phyloP scores from a whole-genome alignment of 2,797 vertebrate genomes.

The Pseudopleuronectes americanus region DNA sequence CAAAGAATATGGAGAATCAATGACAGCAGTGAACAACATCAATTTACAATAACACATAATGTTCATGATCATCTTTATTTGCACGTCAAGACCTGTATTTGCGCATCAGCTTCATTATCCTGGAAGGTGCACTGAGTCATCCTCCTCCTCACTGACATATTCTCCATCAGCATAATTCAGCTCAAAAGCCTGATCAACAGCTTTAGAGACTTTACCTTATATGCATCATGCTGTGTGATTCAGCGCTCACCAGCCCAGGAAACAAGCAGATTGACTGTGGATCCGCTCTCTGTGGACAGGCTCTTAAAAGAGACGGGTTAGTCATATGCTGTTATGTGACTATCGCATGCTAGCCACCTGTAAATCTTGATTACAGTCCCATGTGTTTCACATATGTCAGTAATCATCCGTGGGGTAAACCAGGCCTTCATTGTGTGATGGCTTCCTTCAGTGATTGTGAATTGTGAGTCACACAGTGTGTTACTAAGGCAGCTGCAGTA shows the following conservation, averaged over 20 bases:
- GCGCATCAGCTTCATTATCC: slow-evolving; percentile 50
- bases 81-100: slow-evolving; percentile 58
- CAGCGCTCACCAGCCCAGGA: slow-evolving; percentile 45
- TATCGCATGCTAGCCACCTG: slow-evolving; percentile 16
- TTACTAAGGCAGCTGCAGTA: background rate
- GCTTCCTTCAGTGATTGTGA: background rate
- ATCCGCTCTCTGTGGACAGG: slow-evolving; percentile 22
- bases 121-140: slow-evolving; percentile 71
- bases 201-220: slow-evolving; percentile 33
- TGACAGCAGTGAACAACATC: slow-evolving; percentile 25
- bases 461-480: background rate
- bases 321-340: slow-evolving; percentile 23
- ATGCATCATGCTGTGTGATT: slow-evolving; percentile 45
- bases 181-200: slow-evolving; percentile 62
- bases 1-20: slow-evolving; percentile 18
- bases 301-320: slow-evolving; percentile 38
- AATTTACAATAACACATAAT: slow-evolving; percentile 42
- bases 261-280: slow-evolving; percentile 32
- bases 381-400: slow-evolving; percentile 22
- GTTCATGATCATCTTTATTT: slow-evolving; percentile 60
- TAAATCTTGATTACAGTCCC: slow-evolving; percentile 28
- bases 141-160: slow-evolving; percentile 66
- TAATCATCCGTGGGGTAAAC: slow-evolving; percentile 4
- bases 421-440: slow-evolving; percentile 27
- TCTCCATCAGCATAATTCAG: slow-evolving; percentile 54